These are phyloP conservation scores for Nemapogon koenigi DNA, from an alignment of 2,888 invertebrate genomes.

Conservation along the genomic window DNA sequence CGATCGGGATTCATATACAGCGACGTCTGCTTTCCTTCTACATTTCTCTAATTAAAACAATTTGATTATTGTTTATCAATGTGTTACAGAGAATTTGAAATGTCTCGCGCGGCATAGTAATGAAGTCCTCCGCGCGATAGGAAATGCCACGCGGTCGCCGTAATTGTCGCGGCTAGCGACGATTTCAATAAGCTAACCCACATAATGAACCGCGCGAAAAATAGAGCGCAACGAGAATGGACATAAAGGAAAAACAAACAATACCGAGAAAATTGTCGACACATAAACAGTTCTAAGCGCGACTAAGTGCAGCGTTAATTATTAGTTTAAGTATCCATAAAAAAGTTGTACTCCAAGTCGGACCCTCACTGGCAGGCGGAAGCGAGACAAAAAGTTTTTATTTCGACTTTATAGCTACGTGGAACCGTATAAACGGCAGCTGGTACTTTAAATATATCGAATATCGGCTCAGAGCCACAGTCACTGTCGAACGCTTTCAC, in stretches of 20 bases:
- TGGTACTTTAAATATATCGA: not conserved
- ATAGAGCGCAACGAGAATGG: constrained; percentile 30
- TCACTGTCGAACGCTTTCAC: constrained; percentile 1
- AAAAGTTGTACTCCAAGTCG: constrained; percentile 21
- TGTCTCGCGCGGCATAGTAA: too few species aligned
- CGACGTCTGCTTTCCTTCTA: not conserved
- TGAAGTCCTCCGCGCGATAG: too few species aligned
- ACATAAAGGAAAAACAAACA: constrained; percentile 37
- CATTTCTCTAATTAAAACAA: not conserved
- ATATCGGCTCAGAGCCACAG: not conserved
- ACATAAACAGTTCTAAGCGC: constrained; percentile 44
- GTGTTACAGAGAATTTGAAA: too few species aligned
- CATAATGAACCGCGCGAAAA: constrained; percentile 33
- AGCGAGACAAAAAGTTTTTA: constrained; percentile 26
- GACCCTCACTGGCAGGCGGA: constrained; percentile 19
- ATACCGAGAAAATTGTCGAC: constrained; percentile 36
- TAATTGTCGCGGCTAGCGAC: constrained; percentile 1
- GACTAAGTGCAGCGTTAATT: constrained; percentile 46
- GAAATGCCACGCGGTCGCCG: not conserved
- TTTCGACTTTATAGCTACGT: constrained; percentile 24
- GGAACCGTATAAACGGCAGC: constrained; percentile 4
- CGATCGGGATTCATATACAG: constrained; percentile 18
- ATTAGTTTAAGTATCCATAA: constrained; percentile 53
- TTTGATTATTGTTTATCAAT: not conserved
- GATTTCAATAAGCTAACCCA: constrained; percentile 27